Conservation (phyloP, 2,888 invertebrate species). For the Chaetogeoica ovagalla region DNA sequence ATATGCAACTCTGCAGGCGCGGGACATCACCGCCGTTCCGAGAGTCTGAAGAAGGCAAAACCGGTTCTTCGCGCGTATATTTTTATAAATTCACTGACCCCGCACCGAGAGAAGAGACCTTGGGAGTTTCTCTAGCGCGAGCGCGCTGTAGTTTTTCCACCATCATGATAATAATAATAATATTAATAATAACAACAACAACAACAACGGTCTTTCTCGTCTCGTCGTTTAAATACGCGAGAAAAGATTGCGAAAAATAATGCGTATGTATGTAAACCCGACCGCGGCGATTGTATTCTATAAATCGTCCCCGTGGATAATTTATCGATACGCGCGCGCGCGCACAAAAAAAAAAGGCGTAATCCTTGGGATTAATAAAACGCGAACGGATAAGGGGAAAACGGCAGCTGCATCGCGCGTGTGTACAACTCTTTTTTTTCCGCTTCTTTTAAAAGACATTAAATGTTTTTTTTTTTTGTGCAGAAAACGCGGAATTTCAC, state of each 20-base stretch:
- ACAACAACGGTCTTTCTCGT: not conserved
- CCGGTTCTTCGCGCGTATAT: slow-evolving; percentile 47
- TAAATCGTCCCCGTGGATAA: slow-evolving; percentile 27
- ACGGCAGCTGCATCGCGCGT: slow-evolving; percentile 9
- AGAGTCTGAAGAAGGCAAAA: slow-evolving; percentile 32
- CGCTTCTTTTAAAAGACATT: slow-evolving; percentile 39
- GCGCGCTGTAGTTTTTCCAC: slow-evolving; percentile 2
- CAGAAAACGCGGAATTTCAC: slow-evolving; percentile 46
- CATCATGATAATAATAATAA: too few species aligned
- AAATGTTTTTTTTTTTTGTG: slow-evolving; percentile 45
- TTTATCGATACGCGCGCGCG: not conserved
- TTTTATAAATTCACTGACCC: slow-evolving; percentile 50
- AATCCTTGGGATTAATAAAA: slow-evolving; percentile 42
- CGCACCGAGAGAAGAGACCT: slow-evolving; percentile 31
- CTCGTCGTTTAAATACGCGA: slow-evolving; percentile 14
- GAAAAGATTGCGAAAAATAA: slow-evolving; percentile 33
- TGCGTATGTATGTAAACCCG: not conserved
- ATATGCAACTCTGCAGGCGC: not conserved
- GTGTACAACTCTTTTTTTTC: slow-evolving; percentile 40
- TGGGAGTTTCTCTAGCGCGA: slow-evolving; percentile 48
- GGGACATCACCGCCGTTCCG: slow-evolving; percentile 1
- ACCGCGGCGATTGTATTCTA: too few species aligned
- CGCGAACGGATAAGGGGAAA: slow-evolving; percentile 1
- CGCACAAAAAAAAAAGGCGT: slow-evolving; percentile 24
- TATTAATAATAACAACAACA: too few species aligned